Conservation (phyloP, 2,113 vertebrate species). For the Benitochromis conjunctus region DNA sequence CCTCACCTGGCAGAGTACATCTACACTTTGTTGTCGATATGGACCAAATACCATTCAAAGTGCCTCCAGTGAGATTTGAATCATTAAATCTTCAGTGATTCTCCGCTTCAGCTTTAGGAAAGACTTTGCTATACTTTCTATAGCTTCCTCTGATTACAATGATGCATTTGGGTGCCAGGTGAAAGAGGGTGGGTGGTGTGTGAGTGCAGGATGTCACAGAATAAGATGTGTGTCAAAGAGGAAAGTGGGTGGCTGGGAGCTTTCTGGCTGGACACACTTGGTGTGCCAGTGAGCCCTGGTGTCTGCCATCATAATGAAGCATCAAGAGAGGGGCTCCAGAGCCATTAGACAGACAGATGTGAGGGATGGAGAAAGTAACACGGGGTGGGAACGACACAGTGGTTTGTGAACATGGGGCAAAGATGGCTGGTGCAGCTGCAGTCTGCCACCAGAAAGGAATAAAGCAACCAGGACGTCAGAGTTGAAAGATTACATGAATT, state of each 20-base stretch:
- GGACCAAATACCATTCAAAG: neutral
- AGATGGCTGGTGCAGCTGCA: neutral
- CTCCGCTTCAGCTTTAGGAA: neutral
- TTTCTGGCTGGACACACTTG: neutral
- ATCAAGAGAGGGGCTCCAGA: constrained; percentile 17
- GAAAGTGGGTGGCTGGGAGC: neutral
- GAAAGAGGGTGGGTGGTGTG: neutral
- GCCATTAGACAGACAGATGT: constrained; percentile 24
- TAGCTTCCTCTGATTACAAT: neutral
- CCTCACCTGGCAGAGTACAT: neutral
- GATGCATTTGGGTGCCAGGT: neutral
- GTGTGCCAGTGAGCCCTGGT: neutral
- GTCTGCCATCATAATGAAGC: constrained; percentile 50
- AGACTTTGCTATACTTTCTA: neutral
- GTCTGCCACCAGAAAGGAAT: neutral
- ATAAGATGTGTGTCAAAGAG: neutral
- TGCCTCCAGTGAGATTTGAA: neutral
- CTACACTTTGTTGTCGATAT: neutral
- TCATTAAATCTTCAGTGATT: neutral
- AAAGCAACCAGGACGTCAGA: constrained; percentile 3
- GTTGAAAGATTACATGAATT: constrained; percentile 37
- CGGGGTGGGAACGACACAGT: neutral
- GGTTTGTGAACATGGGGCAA: neutral
- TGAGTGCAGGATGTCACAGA: neutral
- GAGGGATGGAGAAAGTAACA: constrained; percentile 13